Evolutionary conservation across 2,888 invertebrate species (phyloP), one percentile per base, ranked within the genome.

Genomic region (Drosophila putrida): DNA sequence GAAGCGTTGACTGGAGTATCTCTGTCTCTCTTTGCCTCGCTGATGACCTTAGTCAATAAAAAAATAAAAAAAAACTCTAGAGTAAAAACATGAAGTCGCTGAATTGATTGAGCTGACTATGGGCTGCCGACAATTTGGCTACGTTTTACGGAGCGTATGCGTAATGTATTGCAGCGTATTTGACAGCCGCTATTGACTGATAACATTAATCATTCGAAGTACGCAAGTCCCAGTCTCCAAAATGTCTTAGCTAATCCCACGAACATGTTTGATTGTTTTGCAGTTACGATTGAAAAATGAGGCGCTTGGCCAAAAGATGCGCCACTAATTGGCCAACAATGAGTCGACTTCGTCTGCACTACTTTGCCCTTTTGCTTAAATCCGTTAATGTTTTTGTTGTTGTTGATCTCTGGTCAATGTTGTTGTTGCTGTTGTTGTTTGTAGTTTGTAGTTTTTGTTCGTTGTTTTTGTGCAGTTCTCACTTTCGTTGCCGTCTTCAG

Each of bases 41-140:
- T 88, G 89, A 71, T 81, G 90, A 90, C 90, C 90, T 90, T 90
- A 90, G 87, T 79, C 88, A 86, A 80, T 78, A 81, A 89, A 81
- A 83, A 61, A 67, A n/a, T n/a, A n/a, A 62, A 38, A 41, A 25
- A 64, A 39, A 53, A 4, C 15, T 8, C 8, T 27, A 50, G 20
- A 54, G 28, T 10, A 8, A 38, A 46, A 54, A 46, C 33, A 20
- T 35, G 15, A 57, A 33, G 10, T 38, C n/a, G 50, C 41, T 33
- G 11, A 50, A 50, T 31, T 33, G 57, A 65, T 11, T 43, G 31
- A 38, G 33, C 54, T 41, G 46, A 36, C 35, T 31, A 25, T 3
- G 9, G 20, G 53, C 53, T 41, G 55, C 36, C 57, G 57, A 46
- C 46, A 57, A 27, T 11, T 57, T 63, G 41, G 51, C 44, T 46